phyloP scores from a whole-genome alignment of 92 coral and sea anemone species.

The Zoanthus gigantus region DNA sequence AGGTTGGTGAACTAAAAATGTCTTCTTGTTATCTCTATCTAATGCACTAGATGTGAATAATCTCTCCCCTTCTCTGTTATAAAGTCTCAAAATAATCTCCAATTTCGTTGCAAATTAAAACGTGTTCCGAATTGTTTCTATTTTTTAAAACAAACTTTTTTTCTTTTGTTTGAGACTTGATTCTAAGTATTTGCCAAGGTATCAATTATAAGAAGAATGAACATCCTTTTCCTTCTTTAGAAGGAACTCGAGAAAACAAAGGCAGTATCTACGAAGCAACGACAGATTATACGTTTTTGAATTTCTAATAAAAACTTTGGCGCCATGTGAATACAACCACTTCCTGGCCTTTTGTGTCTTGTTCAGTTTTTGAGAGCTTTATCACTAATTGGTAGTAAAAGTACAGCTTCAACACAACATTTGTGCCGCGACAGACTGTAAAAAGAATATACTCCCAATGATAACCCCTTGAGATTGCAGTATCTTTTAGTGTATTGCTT shows the following conservation, averaged over 20 bases:
- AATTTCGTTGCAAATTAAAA: not conserved
- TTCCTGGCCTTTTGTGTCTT: slow-evolving; percentile 30
- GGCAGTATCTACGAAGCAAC: not conserved
- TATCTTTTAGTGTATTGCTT: not conserved
- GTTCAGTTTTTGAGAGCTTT: slow-evolving; percentile 7
- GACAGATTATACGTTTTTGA: not conserved
- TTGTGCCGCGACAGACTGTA: not conserved
- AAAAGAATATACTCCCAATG: not conserved
- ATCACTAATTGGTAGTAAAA: slow-evolving; percentile 3
- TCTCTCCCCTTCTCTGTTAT: not conserved
- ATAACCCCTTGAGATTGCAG: not conserved
- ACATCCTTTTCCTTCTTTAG: not conserved
- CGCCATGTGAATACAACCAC: not conserved
- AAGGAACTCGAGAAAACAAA: not conserved
- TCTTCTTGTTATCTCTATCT: not conserved
- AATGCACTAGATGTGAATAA: not conserved
- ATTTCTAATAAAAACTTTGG: not conserved
- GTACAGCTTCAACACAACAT: not conserved
- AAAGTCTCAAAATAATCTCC: not conserved
- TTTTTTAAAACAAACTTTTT: not conserved
- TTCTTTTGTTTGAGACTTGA: not conserved
- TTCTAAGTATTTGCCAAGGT: not conserved
- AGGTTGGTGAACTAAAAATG: not conserved
- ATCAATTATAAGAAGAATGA: not conserved
- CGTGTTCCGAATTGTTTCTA: not conserved